phyloP scores from a whole-genome alignment of 92 coral and sea anemone genomes.

The Paragorgia papillata region DNA sequence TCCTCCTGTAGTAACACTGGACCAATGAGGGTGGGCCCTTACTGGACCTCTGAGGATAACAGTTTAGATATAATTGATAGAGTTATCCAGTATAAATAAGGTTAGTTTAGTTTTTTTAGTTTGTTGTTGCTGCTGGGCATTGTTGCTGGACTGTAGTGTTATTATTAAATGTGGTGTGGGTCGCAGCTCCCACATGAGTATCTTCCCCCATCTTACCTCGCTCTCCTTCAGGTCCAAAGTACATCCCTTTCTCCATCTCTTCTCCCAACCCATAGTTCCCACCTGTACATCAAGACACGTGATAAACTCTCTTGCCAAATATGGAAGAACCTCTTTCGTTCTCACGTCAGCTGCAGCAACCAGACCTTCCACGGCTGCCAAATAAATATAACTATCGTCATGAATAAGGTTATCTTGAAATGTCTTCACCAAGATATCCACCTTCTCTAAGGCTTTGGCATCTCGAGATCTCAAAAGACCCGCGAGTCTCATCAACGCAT shows the following conservation, averaged over 20 bases:
- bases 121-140: too few relatives aligned
- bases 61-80: too few relatives aligned
- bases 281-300: conserved; percentile 50
- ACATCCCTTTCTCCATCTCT: conserved; percentile 16
- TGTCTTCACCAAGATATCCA: conserved; percentile 79
- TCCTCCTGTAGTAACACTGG: too few relatives aligned
- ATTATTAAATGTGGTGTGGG: too few relatives aligned
- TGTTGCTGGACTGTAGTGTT: too few relatives aligned
- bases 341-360: conserved; percentile 80
- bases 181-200: background rate
- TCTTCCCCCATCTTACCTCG: conserved; percentile 3
- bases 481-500: conserved; percentile 76
- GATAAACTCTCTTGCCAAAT: conserved; percentile 76
- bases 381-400: conserved; percentile 90
- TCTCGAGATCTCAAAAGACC: conserved; percentile 65
- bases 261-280: conserved; percentile 1
- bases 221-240: conserved; percentile 3
- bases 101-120: too few relatives aligned
- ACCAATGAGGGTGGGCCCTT: too few relatives aligned
- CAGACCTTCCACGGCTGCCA: conserved; percentile 92
- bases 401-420: conserved; percentile 80
- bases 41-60: too few relatives aligned
- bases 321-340: conserved; percentile 77
- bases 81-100: too few relatives aligned
- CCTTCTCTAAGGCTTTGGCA: conserved; percentile 68